These are phyloP conservation scores for Podiceps cristatus DNA, from an alignment of 2,113 vertebrate genomes.

Conservation along the genomic window DNA sequence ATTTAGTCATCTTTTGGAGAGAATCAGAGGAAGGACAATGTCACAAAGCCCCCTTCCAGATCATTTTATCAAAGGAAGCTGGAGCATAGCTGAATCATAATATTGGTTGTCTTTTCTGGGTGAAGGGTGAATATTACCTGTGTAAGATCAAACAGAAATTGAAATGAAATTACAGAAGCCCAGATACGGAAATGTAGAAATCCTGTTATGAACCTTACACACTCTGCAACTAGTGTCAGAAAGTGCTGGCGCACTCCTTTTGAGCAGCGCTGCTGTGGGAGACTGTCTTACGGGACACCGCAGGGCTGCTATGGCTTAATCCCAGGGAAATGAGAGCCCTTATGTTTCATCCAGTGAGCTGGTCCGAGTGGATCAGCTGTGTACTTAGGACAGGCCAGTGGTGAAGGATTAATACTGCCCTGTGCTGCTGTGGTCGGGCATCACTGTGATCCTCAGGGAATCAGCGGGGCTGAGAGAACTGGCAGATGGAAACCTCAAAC, in stretches of 20 bases:
- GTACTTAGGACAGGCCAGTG: neutral
- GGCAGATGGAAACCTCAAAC: neutral
- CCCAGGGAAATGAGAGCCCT: neutral
- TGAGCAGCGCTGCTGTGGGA: neutral
- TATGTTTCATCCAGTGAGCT: neutral
- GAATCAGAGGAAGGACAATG: neutral
- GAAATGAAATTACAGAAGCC: neutral
- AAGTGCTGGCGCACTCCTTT: neutral
- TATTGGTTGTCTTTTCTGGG: neutral
- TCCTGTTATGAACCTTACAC: neutral
- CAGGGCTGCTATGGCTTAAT: neutral
- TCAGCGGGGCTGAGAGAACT: neutral
- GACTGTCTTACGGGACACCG: neutral
- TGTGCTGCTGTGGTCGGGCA: neutral
- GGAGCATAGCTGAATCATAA: neutral
- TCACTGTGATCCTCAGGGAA: neutral
- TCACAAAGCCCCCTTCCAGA: neutral
- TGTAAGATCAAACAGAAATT: neutral
- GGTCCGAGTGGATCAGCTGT: neutral
- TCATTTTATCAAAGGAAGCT: neutral
- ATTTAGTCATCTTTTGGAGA: neutral
- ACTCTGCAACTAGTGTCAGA: accelerated
- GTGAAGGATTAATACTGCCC: neutral
- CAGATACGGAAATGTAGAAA: neutral
- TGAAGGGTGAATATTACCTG: neutral